A percentile compares a stretch with the other conserved stretches of the same genome.
Conservation (phyloP, 2,888 invertebrate genomes). For the Leptinotarsa haldemani region DNA sequence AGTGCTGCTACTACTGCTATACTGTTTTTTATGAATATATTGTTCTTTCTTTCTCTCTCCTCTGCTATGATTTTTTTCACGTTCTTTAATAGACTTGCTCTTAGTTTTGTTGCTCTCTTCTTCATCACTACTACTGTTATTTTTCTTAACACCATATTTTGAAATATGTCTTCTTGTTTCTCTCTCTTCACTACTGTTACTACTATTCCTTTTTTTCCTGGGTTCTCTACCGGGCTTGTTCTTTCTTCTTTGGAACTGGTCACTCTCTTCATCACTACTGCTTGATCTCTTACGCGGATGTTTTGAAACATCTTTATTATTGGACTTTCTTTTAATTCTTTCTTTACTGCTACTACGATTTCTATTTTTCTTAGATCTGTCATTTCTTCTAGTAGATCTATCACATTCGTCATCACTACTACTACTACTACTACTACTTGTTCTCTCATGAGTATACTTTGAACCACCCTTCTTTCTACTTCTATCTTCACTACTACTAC, state of each 20-base stretch:
- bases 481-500: slow-evolving; percentile 51
- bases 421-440: slow-evolving; percentile 1
- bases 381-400: slow-evolving; percentile 23
- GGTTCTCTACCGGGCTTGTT: not conserved
- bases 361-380: slow-evolving; percentile 13
- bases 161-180: slow-evolving; percentile 24
- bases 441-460: slow-evolving; percentile 8
- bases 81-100: not conserved
- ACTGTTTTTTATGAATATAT: slow-evolving; percentile 5
- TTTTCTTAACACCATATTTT: not conserved
- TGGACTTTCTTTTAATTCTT: not conserved
- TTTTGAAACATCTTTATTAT: not conserved
- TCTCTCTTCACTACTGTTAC: slow-evolving; percentile 24
- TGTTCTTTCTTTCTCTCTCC: not conserved
- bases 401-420: slow-evolving; percentile 30
- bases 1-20: slow-evolving; percentile 22
- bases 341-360: not conserved
- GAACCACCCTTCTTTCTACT: slow-evolving; percentile 30
- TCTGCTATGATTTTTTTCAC: slow-evolving; percentile 10
- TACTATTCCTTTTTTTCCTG: slow-evolving; percentile 21
- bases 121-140: slow-evolving; percentile 5
- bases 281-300: not conserved
- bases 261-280: not conserved
- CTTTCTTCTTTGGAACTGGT: too few relatives aligned
- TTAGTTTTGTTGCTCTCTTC: not conserved